phyloP scores from a whole-genome alignment of 2,888 invertebrate genomes.

The Plebejus anna region DNA sequence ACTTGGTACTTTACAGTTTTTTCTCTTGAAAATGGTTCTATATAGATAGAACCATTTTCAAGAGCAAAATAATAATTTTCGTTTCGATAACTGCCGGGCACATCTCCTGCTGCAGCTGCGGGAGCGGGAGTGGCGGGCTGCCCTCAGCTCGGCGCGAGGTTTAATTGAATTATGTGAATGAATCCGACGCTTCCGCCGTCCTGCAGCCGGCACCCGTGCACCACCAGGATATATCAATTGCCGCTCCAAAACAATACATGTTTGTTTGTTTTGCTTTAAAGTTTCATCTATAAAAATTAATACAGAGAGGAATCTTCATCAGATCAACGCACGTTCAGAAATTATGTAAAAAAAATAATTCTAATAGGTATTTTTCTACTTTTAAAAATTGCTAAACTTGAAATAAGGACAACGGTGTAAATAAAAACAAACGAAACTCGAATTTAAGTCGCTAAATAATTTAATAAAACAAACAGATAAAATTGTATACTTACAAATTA shows the following conservation, averaged over 20 bases:
- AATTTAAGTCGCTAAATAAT: not conserved
- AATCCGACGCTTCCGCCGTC: conserved; percentile 72
- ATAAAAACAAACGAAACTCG: not conserved
- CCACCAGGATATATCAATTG: conserved; percentile 74
- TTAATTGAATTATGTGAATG: conserved; percentile 78
- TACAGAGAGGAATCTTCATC: not conserved
- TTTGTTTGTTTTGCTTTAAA: conserved; percentile 41
- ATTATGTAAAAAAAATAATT: not conserved
- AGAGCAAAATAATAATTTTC: not conserved
- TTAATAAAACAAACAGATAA: conserved; percentile 1
- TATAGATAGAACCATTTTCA: too few species aligned
- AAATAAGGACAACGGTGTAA: not conserved
- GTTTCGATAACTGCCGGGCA: conserved; percentile 30
- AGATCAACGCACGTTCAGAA: not conserved
- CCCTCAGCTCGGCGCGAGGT: conserved; percentile 63
- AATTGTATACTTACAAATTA: conserved; percentile 11
- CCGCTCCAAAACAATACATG: conserved; percentile 60
- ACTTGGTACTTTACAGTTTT: too few species aligned
- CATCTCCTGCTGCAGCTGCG: conserved; percentile 65
- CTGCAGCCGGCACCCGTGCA: conserved; percentile 44
- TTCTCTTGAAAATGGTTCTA: too few species aligned
- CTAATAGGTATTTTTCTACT: too few species aligned
- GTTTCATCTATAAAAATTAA: not conserved
- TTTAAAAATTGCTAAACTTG: too few species aligned
- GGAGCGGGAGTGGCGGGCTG: conserved; percentile 61